A percentile compares a stretch with the other conserved stretches of the same genome.
Evolutionary conservation across 2,888 invertebrate genomes (phyloP).

Genomic region (Epiblema foenella): DNA sequence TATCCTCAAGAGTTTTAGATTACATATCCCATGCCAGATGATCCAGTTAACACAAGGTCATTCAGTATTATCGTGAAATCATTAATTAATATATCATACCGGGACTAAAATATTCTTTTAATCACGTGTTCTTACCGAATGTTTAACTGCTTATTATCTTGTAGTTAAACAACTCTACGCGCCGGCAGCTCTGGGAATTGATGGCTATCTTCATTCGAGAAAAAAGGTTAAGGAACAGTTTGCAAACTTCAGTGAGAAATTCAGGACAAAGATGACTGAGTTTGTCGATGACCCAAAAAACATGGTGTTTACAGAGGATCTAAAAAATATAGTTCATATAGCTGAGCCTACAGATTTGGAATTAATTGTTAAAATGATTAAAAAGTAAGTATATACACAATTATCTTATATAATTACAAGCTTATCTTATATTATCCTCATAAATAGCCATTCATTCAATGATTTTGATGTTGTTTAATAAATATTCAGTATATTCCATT

Average conservation of each 20-base stretch:
- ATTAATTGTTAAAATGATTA: constrained; percentile 88
- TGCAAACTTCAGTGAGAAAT: constrained; percentile 86
- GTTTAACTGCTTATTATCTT: constrained; percentile 47
- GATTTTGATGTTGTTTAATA: too few relatives aligned
- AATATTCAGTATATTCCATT: too few relatives aligned
- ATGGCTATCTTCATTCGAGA: constrained; percentile 83
- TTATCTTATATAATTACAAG: too few relatives aligned
- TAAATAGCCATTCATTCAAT: too few relatives aligned
- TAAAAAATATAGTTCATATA: constrained; percentile 92
- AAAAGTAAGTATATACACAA: constrained; percentile 79
- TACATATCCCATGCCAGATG: constrained; percentile 54
- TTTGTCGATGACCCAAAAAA: constrained; percentile 84
- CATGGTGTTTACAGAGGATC: constrained; percentile 93
- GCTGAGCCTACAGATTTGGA: constrained; percentile 87
- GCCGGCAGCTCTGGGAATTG: constrained; percentile 85
- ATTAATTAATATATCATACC: neutral
- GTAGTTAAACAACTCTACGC: constrained; percentile 82
- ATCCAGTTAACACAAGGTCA: constrained; percentile 47
- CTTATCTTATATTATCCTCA: too few relatives aligned
- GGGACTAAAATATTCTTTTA: neutral
- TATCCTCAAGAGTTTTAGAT: constrained; percentile 53
- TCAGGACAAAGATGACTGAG: constrained; percentile 88
- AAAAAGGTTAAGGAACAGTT: constrained; percentile 86
- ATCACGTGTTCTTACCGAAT: neutral
- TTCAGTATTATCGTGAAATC: neutral